phyloP scores from a whole-genome alignment of 1,140 invertebrate species.

The Doryteuthis pealeii region DNA sequence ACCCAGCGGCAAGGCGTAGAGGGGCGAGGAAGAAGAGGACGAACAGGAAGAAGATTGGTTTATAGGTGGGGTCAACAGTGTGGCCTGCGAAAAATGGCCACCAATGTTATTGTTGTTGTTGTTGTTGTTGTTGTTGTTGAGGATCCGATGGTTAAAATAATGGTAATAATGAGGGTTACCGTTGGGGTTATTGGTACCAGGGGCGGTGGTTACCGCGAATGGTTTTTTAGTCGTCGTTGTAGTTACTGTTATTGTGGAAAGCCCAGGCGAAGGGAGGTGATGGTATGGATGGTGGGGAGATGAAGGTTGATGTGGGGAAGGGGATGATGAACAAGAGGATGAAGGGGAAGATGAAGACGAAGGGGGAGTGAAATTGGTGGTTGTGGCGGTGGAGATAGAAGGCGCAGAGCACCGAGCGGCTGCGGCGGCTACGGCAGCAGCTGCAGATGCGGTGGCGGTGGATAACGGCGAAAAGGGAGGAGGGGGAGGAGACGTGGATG shows the following conservation, averaged over 20 bases:
- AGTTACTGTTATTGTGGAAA: background rate
- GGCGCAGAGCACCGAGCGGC: no score
- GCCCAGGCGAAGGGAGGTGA: background rate
- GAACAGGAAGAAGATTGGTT: background rate
- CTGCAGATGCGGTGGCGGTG: no score
- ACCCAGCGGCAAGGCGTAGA: background rate
- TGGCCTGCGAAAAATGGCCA: background rate
- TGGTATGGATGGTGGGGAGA: background rate
- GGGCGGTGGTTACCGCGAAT: background rate
- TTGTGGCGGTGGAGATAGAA: no score
- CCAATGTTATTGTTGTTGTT: no score
- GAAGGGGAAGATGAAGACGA: no score
- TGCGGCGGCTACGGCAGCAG: no score
- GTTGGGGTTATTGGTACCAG: background rate
- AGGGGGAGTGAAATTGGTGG: no score
- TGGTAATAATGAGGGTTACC: background rate
- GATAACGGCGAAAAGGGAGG: no score
- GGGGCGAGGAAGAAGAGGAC: background rate
- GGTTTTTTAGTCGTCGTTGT: background rate
- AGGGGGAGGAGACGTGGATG: no score
- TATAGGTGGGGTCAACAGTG: background rate
- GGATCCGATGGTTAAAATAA: background rate
- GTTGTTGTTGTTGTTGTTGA: background rate
- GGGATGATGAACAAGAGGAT: no score
- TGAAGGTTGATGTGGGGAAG: background rate